These are phyloP conservation scores for Amphipyra berbera DNA, from an alignment of 2,888 invertebrate species.

Conservation along the genomic window DNA sequence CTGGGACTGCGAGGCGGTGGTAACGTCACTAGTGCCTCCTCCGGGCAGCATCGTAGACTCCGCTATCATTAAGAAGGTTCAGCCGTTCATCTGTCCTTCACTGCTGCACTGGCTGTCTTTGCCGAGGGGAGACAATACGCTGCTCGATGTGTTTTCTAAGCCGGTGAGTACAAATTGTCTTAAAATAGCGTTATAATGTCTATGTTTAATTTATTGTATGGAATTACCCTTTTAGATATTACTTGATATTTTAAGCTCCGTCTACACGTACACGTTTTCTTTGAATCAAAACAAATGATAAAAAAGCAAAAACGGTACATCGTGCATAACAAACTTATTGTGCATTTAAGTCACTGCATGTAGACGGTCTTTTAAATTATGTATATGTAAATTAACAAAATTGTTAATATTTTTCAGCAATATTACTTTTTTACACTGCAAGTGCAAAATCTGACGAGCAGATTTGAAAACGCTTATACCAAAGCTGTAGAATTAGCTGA, in stretches of 20 bases:
- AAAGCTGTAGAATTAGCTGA: slow-evolving; percentile 68
- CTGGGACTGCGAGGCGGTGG: slow-evolving; percentile 85
- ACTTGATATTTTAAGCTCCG: no score
- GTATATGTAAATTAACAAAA: no score
- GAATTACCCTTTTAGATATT: no score
- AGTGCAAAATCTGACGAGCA: slow-evolving; percentile 74
- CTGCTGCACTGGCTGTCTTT: slow-evolving; percentile 85
- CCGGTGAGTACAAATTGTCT: slow-evolving; percentile 74
- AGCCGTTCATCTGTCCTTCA: slow-evolving; percentile 82
- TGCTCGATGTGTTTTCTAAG: slow-evolving; percentile 82
- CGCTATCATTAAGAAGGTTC: slow-evolving; percentile 65
- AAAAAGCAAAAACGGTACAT: no score
- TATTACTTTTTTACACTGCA: slow-evolving; percentile 77
- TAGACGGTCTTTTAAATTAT: no score
- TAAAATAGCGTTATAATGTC: no score
- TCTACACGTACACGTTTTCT: no score
- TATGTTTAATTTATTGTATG: no score
- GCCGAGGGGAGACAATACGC: slow-evolving; percentile 82
- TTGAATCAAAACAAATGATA: no score
- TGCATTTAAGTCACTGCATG: no score
- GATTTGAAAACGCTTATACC: slow-evolving; percentile 72
- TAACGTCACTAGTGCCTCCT: slow-evolving; percentile 73
- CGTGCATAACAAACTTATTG: no score
- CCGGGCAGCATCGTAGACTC: slow-evolving; percentile 71
- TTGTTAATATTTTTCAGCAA: slow-evolving; percentile 76